Conservation (phyloP, 2,113 vertebrate species). For the Conger conger region DNA sequence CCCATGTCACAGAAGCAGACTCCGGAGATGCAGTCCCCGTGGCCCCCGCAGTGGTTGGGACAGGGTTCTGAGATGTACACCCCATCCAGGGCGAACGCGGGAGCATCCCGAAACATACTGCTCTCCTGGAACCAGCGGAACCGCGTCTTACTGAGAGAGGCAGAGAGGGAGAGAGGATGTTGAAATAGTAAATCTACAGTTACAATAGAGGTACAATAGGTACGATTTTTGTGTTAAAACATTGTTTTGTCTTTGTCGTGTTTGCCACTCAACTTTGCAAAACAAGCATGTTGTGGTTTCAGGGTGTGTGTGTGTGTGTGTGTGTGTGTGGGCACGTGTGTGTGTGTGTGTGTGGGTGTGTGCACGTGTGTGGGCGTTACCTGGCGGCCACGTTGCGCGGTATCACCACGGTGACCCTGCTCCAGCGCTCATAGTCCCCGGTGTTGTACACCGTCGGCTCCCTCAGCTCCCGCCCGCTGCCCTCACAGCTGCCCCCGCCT, state of each 20-base stretch:
- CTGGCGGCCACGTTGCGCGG: constrained; percentile 88
- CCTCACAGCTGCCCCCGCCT: constrained; percentile 79
- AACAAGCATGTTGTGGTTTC: no score
- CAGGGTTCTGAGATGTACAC: constrained; percentile 97
- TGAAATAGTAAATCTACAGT: background rate
- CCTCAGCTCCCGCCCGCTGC: constrained; percentile 82
- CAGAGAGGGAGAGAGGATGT: background rate
- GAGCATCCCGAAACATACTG: constrained; percentile 81
- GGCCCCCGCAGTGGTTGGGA: constrained; percentile 89
- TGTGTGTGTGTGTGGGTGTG: background rate
- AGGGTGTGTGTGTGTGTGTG: background rate
- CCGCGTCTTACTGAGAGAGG: constrained; percentile 83
- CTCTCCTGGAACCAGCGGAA: constrained; percentile 99
- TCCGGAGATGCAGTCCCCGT: constrained; percentile 91
- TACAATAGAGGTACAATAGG: background rate
- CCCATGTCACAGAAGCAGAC: constrained; percentile 98
- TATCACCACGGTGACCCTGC: constrained; percentile 85
- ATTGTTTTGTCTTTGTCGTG: no score
- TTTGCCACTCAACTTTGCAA: no score
- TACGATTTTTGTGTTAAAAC: no score
- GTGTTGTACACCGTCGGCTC: constrained; percentile 85
- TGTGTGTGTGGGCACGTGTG: background rate
- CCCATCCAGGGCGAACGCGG: constrained; percentile 86
- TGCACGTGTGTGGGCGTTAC: constrained; percentile 57
- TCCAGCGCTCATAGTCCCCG: constrained; percentile 94